These are phyloP conservation scores for Uloborus plumipes DNA, from an alignment of 2,888 invertebrate genomes.

Conservation along the genomic window DNA sequence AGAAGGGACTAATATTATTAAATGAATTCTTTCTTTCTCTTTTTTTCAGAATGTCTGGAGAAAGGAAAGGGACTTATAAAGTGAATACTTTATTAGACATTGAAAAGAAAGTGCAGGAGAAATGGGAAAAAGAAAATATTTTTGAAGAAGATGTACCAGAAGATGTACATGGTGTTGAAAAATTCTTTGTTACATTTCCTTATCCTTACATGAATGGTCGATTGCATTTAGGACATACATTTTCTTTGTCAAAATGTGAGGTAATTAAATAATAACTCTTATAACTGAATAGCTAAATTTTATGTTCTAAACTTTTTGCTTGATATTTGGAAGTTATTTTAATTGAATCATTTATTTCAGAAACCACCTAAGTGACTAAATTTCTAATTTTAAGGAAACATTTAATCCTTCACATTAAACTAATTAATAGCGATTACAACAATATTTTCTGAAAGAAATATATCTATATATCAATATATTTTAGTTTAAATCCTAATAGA, in stretches of 20 bases:
- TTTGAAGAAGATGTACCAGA: conserved; percentile 84
- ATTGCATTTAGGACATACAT: conserved; percentile 96
- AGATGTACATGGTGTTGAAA: conserved; percentile 74
- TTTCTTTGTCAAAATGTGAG: conserved; percentile 97
- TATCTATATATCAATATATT: no score
- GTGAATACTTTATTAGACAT: conserved; percentile 92
- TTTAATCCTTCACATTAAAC: no score
- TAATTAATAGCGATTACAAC: no score
- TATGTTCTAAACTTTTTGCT: not conserved
- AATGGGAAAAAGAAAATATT: conserved; percentile 86
- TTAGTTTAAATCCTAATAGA: no score
- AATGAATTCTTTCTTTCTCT: not conserved
- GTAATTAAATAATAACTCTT: conserved; percentile 72
- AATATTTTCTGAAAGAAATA: no score
- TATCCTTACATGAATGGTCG: conserved; percentile 99
- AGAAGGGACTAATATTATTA: no score
- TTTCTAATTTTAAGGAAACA: no score
- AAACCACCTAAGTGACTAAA: no score
- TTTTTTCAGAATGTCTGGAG: conserved; percentile 68
- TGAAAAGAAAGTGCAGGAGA: conserved; percentile 85
- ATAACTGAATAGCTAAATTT: not conserved
- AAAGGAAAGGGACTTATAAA: conserved; percentile 95
- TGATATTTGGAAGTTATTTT: no score
- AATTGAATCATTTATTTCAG: no score
- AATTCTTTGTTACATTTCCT: conserved; percentile 95